Conservation (phyloP, 2,888 invertebrate genomes). For the Mythimna ferrago region DNA sequence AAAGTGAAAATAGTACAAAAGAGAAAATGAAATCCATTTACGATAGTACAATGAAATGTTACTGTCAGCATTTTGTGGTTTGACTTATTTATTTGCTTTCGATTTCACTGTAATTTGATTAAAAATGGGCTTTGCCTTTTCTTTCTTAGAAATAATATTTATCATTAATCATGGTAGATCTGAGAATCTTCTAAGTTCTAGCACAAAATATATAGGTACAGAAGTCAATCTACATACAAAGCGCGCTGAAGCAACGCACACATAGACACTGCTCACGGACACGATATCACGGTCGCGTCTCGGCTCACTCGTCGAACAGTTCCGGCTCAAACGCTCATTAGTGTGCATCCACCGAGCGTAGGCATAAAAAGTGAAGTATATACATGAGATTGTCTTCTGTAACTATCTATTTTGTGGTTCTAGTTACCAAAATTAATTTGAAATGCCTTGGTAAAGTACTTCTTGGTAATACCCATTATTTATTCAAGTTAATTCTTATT, state of each 20-base stretch:
- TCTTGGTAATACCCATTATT: not conserved
- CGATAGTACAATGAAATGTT: constrained; percentile 26
- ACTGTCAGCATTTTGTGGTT: constrained; percentile 31
- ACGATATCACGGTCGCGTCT: no score
- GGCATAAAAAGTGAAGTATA: no score
- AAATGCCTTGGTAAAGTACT: not conserved
- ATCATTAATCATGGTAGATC: not conserved
- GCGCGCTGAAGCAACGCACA: no score
- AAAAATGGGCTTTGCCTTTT: constrained; percentile 8
- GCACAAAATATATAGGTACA: no score
- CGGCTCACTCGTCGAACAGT: no score
- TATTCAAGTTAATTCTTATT: not conserved
- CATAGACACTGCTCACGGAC: no score
- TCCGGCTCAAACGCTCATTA: no score
- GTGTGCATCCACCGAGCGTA: no score
- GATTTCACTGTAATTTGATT: constrained; percentile 41
- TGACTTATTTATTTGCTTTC: constrained; percentile 41
- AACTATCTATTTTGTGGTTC: not conserved
- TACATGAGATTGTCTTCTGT: no score
- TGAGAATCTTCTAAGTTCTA: not conserved
- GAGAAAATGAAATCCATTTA: constrained; percentile 35
- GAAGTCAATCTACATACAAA: no score
- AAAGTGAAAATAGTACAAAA: constrained; percentile 19
- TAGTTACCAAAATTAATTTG: not conserved
- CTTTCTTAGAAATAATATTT: not conserved